phyloP scores from a whole-genome alignment of 2,888 invertebrate genomes.

The Zhuqinia jingwanae region DNA sequence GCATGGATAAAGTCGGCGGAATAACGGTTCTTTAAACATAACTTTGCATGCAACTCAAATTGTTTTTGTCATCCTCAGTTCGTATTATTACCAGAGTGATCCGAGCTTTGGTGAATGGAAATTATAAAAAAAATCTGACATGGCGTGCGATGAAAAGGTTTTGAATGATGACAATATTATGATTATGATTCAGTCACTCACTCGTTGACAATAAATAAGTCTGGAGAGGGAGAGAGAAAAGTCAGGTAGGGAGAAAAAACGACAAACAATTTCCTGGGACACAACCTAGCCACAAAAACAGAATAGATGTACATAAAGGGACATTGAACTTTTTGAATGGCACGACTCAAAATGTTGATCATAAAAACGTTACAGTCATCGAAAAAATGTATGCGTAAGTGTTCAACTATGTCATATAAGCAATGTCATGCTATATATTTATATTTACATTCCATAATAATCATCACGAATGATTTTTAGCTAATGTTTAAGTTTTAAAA shows the following conservation, averaged over 20 bases:
- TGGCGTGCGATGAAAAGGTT: background rate
- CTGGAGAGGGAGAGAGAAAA: background rate
- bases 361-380: no score
- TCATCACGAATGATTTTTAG: no score
- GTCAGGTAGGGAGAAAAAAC: background rate
- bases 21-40: conserved; percentile 10
- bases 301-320: background rate
- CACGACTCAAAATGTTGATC: background rate
- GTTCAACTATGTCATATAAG: no score
- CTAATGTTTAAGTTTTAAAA: no score
- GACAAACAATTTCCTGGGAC: conserved; percentile 30
- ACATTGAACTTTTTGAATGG: conserved; percentile 1
- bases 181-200: conserved; percentile 26
- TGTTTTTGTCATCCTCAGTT: background rate
- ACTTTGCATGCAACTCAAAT: conserved; percentile 17
- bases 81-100: background rate
- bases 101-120: background rate
- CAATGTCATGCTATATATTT: no score
- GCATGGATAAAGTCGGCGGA: conserved; percentile 32
- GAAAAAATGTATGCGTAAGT: no score
- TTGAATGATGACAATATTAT: background rate
- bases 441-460: no score
- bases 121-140: background rate
- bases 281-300: background rate
- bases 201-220: conserved; percentile 17